phyloP scores from a whole-genome alignment of 1,140 invertebrate species.

The Leptonema lineaticorne region DNA sequence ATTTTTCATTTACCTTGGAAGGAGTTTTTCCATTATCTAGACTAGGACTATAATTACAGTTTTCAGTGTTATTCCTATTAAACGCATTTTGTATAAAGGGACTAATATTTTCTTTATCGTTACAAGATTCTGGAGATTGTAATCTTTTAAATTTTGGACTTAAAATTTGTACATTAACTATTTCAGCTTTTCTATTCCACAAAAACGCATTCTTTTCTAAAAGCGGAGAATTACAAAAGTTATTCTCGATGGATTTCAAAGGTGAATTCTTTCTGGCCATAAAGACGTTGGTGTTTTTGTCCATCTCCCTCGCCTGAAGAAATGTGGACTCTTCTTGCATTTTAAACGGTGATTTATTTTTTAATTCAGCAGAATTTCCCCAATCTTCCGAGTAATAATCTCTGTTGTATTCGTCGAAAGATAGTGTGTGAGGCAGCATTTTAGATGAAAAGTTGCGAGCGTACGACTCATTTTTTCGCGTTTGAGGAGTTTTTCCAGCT shows the following conservation, averaged over 20 bases:
- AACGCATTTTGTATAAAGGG: background rate
- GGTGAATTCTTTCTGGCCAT: conserved; percentile 6
- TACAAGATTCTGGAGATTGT: background rate
- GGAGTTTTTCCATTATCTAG: conserved; percentile 24
- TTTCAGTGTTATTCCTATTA: background rate
- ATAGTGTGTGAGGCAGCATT: conserved; percentile 25
- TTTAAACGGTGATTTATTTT: conserved; percentile 1
- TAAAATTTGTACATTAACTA: background rate
- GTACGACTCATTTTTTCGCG: conserved; percentile 22
- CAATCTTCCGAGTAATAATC: background rate
- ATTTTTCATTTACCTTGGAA: conserved; percentile 21
- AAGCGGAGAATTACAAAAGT: background rate
- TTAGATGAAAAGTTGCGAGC: conserved; percentile 20
- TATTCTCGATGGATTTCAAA: conserved; percentile 27
- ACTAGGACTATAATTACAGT: background rate
- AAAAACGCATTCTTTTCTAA: background rate
- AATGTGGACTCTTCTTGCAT: conserved; percentile 6
- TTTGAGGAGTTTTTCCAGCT: conserved; percentile 31
- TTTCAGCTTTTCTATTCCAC: background rate
- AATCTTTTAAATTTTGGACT: background rate
- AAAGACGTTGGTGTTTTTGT: background rate
- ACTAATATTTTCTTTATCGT: background rate
- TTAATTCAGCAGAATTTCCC: background rate
- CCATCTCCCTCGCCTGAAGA: too few species aligned
- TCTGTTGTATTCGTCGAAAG: conserved; percentile 18